Base-by-base conservation (phyloP, 2,888 invertebrate genomes). In the Noctua pronuba region DNA sequence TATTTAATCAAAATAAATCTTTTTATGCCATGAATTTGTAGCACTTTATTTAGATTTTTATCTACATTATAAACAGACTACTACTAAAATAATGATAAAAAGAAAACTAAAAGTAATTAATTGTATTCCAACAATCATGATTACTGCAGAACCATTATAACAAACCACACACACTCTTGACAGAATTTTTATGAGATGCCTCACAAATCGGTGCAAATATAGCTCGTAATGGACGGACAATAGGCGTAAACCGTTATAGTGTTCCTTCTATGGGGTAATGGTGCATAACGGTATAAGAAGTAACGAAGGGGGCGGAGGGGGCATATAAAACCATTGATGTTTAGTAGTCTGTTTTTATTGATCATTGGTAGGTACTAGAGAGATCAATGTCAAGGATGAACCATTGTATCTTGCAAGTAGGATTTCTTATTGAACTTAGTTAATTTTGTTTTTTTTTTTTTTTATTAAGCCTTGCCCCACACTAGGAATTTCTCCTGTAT, bases 181-280 rank as follows among this genome's bases (percentile, higher is more conserved):
- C 7, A n/a, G 35, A 28, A 28, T 46, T 76, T 81, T 79, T 79
- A 83, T 83, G 79, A 62, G 46, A 35, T 46, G 21, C 62, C 62
- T 46, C 38, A 83, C 67, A 58, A 82, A 84, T 83, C 67, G 66
- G 55, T 21, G 55, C 46, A 82, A 64, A 71, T 77, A 71, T 55
- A 60, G 60, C 60, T 24, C 31, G 35, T 68, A 52, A 74, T 65
- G 24, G 13, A 3, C 6, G 2, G 28, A 75, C 64, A 68, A 84
- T 84, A 35, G 79, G 24, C 49, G 24, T 44, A 16, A 10, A 58
- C 46, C 38, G 16, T 68, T 68, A 64, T 52, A 55, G 18, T 35
- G 49, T 52, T 68, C 31, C 41, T 7, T 83, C 10, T 58, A 67
- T 31, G n/a, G 78, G 49, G 38, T 58, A 64, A 41, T 64, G 41